These are phyloP conservation scores for Smutsia gigantea DNA, from an alignment of 2,797 vertebrate species.

Conservation along the genomic window DNA sequence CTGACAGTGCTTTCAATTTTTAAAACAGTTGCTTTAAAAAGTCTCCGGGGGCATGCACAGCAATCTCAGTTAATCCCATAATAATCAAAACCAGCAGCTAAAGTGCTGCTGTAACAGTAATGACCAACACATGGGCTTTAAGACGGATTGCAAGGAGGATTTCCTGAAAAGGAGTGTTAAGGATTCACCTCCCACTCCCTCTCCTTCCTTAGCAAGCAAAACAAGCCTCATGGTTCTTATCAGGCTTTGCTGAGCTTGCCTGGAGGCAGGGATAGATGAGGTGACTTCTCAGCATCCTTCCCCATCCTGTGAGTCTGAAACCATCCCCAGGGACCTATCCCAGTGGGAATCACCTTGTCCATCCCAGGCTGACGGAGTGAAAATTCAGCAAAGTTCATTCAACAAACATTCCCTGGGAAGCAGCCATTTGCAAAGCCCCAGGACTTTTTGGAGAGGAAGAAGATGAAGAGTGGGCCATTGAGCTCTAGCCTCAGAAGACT, in stretches of 20 bases:
- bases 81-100: constrained; percentile 66
- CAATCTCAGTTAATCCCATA: constrained; percentile 69
- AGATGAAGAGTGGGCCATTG: background rate
- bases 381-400: constrained; percentile 14
- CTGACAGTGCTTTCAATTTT: constrained; percentile 58
- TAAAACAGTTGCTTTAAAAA: constrained; percentile 69
- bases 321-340: background rate
- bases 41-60: constrained; percentile 31
- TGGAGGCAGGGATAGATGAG: constrained; percentile 21
- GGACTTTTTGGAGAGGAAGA: background rate
- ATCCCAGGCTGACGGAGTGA: background rate
- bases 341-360: background rate
- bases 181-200: background rate
- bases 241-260: constrained; percentile 44
- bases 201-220: constrained; percentile 54
- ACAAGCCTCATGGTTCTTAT: background rate
- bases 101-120: constrained; percentile 49
- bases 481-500: background rate
- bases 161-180: background rate
- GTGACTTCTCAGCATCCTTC: background rate
- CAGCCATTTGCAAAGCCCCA: background rate
- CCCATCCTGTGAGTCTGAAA: background rate
- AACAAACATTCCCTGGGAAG: background rate
- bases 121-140: background rate
- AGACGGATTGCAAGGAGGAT: background rate